phyloP scores from a whole-genome alignment of 2,797 vertebrate genomes.

The Smutsia gigantea region DNA sequence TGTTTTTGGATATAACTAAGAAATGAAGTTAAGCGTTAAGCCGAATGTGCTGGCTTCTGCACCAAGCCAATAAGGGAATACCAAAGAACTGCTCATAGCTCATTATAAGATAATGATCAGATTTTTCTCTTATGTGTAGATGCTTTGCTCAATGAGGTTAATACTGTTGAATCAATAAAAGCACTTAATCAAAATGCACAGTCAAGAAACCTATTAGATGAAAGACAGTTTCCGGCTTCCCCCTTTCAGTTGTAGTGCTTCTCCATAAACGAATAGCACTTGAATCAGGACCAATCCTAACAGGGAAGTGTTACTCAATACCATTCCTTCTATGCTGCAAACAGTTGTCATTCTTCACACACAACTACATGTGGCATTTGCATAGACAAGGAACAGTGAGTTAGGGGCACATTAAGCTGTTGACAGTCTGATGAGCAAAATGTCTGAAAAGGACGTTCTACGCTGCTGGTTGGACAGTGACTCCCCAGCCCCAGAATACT shows the following conservation, averaged over 20 bases:
- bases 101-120: neutral
- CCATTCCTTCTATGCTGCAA: too few relatives aligned
- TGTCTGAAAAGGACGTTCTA: neutral
- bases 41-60: neutral
- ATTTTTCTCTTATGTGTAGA: neutral
- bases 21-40: neutral
- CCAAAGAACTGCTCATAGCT: neutral
- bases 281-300: neutral
- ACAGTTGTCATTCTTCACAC: neutral
- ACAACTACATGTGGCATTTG: neutral
- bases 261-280: neutral
- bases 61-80: neutral
- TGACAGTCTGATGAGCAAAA: neutral
- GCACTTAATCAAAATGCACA: constrained; percentile 16
- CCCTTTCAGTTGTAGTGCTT: neutral
- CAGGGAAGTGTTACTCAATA: neutral
- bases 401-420: neutral
- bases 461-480: neutral
- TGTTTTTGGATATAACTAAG: neutral
- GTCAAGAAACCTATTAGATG: neutral
- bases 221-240: neutral
- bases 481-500: neutral
- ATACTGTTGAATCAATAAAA: neutral
- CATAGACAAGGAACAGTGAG: accelerated
- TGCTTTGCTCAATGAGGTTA: neutral